Percentiles rank a stretch among this genome's conserved stretches.
These are phyloP conservation scores for Leptobrachium ailaonicum DNA, from an alignment of 2,113 vertebrate genomes.

Conservation along the genomic window DNA sequence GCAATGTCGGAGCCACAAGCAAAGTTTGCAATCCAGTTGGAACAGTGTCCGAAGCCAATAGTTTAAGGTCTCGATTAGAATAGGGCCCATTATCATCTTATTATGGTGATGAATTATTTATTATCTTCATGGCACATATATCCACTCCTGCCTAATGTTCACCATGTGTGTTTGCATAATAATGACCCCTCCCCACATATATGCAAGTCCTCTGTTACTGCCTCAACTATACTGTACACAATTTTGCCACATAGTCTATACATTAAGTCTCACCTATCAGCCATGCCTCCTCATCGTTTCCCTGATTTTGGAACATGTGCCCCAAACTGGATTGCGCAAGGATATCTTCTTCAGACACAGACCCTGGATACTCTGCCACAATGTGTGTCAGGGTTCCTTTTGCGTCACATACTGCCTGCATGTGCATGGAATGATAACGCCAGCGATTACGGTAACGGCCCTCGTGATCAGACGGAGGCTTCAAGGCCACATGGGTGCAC, in stretches of 20 bases:
- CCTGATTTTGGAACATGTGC: conserved; percentile 16
- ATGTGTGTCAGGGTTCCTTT: background rate
- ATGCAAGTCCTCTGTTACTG: too few relatives aligned
- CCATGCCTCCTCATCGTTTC: conserved; percentile 13
- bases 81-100: too few relatives aligned
- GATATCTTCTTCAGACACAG: conserved; percentile 21
- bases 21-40: too few relatives aligned
- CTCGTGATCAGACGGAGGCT: background rate
- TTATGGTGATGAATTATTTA: too few relatives aligned
- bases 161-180: too few relatives aligned
- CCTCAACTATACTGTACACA: too few relatives aligned
- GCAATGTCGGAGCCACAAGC: too few relatives aligned
- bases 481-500: background rate
- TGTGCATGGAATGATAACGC: conserved; percentile 24
- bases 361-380: conserved; percentile 26
- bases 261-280: conserved; percentile 18
- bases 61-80: too few relatives aligned
- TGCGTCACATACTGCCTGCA: conserved; percentile 24
- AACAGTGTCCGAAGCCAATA: too few relatives aligned
- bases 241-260: background rate
- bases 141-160: too few relatives aligned
- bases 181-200: too few relatives aligned
- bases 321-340: conserved; percentile 11
- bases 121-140: too few relatives aligned
- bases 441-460: background rate